Percentiles rank a stretch among this genome's conserved stretches.
Conservation (phyloP, 1,140 invertebrate genomes). For the Neodiprion virginianus region DNA sequence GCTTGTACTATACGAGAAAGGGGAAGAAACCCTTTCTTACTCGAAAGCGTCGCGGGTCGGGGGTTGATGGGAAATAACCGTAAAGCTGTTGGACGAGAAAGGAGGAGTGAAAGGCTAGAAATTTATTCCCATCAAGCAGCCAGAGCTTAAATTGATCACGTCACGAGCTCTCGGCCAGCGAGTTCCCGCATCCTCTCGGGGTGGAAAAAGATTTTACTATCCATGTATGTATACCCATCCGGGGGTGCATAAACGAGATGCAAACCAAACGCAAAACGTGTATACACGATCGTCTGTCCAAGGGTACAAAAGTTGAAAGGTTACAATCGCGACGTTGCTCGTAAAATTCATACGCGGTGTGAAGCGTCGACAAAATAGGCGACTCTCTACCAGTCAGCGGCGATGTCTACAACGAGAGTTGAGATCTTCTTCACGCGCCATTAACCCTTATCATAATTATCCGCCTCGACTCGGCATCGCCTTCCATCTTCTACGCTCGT, state of each 20-base stretch:
- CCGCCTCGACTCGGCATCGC: neutral
- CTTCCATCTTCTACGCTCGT: neutral
- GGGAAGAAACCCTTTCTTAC: neutral
- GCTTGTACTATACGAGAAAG: neutral
- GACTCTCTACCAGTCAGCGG: neutral
- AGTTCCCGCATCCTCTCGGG: neutral
- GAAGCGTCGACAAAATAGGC: neutral
- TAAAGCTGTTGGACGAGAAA: neutral
- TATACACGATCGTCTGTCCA: no score
- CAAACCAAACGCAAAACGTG: no score
- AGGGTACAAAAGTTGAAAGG: no score
- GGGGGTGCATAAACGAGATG: no score
- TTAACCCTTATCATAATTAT: slow-evolving; percentile 11
- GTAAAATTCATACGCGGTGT: slow-evolving; percentile 2
- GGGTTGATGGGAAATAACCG: neutral
- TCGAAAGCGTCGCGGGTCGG: neutral
- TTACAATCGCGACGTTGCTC: neutral
- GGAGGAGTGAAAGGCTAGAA: neutral
- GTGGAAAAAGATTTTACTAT: no score
- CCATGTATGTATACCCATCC: no score
- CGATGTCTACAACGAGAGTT: neutral
- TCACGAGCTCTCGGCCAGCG: neutral
- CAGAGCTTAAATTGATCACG: neutral
- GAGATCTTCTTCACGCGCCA: neutral
- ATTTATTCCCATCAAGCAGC: neutral